These are phyloP conservation scores for Chlamydotis undulata DNA, from an alignment of 2,113 vertebrate genomes.

Conservation along the genomic window DNA sequence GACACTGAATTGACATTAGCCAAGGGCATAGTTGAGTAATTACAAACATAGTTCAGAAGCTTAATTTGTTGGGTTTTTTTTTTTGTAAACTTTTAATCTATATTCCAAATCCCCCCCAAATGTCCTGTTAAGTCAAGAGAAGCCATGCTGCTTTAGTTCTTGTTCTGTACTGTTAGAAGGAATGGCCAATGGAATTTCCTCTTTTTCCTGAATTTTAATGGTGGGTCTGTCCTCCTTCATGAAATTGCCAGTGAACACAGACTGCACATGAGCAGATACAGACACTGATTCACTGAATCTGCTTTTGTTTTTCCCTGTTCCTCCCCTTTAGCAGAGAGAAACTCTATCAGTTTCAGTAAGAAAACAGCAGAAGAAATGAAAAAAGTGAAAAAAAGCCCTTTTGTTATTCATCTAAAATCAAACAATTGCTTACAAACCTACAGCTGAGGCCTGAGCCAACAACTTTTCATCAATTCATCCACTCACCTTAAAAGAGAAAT, in stretches of 20 bases:
- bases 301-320: not conserved
- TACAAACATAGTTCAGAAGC: not conserved
- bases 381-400: rapidly evolving
- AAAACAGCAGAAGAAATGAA: not conserved
- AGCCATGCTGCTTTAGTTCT: not conserved
- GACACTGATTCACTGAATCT: not conserved
- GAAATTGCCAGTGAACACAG: not conserved
- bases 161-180: not conserved
- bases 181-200: not conserved
- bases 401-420: not conserved
- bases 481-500: not conserved
- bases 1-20: not conserved
- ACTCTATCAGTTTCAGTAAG: not conserved
- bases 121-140: not conserved
- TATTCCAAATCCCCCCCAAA: not conserved
- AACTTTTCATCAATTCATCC: not conserved
- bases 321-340: not conserved
- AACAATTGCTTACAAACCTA: not conserved
- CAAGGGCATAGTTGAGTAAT: not conserved
- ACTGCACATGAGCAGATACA: not conserved
- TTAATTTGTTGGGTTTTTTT: not conserved
- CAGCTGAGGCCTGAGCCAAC: not conserved
- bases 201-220: not conserved
- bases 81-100: not conserved
- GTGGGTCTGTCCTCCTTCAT: not conserved